Percentiles rank a stretch among this genome's conserved stretches.
phyloP scores from a whole-genome alignment of 1,140 invertebrate genomes.

The Lepidurus packardi region DNA sequence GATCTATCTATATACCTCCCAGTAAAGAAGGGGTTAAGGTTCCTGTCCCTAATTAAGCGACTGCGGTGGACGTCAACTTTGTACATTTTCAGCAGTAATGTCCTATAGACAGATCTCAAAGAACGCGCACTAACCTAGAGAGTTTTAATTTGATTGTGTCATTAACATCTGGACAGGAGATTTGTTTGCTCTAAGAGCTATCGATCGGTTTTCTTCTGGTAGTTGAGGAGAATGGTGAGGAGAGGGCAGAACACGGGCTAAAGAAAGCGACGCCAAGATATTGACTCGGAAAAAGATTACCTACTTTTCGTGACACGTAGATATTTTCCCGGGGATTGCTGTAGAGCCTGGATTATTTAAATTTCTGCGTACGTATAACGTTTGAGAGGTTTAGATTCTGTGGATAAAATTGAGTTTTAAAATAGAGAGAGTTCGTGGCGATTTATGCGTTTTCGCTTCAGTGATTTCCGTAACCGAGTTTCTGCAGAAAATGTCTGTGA shows the following conservation, averaged over 20 bases:
- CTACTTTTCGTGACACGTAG: too few species aligned
- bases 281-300: too few species aligned
- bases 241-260: background rate
- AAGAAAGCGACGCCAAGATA: background rate
- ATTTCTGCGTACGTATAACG: too few species aligned
- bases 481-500: too few species aligned
- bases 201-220: background rate
- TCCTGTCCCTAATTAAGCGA: background rate
- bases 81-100: background rate
- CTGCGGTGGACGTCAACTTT: conserved; percentile 12
- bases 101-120: conserved; percentile 15
- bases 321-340: too few species aligned
- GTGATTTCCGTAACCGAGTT: too few species aligned
- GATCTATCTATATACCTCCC: background rate
- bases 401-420: too few species aligned
- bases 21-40: background rate
- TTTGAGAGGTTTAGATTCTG: too few species aligned
- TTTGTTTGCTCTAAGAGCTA: background rate
- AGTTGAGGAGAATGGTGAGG: background rate
- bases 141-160: conserved; percentile 16
- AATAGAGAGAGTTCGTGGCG: too few species aligned
- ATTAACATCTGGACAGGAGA: conserved; percentile 15
- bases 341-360: too few species aligned
- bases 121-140: background rate
- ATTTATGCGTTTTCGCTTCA: too few species aligned